phyloP scores from a whole-genome alignment of 2,113 vertebrate genomes.

The Megaceryle torquata region DNA sequence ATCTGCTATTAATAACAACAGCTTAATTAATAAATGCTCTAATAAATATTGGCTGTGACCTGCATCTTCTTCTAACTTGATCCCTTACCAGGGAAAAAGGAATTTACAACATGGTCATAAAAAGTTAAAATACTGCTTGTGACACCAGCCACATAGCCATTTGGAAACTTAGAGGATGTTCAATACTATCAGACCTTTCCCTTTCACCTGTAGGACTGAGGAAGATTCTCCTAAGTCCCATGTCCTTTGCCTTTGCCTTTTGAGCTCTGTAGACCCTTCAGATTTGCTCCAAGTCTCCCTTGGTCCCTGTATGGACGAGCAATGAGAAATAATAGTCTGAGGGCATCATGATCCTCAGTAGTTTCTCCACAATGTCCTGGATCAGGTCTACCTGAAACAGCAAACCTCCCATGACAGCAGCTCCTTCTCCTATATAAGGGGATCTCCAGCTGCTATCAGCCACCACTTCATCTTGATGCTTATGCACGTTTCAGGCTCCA shows the following conservation, averaged over 20 bases:
- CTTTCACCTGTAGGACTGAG: background rate
- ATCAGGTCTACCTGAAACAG: background rate
- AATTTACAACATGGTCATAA: background rate
- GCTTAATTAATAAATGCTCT: background rate
- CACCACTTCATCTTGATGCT: background rate
- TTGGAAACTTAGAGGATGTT: background rate
- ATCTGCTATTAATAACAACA: background rate
- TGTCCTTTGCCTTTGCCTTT: background rate
- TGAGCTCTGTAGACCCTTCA: background rate
- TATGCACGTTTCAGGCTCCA: background rate
- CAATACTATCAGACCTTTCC: background rate
- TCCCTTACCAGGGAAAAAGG: background rate
- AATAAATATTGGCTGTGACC: background rate
- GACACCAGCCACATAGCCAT: accelerated
- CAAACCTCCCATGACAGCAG: background rate
- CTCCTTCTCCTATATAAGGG: background rate
- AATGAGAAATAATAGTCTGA: background rate
- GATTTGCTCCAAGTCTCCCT: background rate
- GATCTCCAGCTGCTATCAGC: background rate
- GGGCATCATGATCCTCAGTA: background rate
- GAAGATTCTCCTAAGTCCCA: background rate
- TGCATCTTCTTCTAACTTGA: background rate
- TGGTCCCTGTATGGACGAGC: background rate
- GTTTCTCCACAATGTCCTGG: background rate
- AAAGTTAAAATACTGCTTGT: background rate